Conservation (phyloP, 2,888 invertebrate species). For the Pseudanteris insignis region DNA sequence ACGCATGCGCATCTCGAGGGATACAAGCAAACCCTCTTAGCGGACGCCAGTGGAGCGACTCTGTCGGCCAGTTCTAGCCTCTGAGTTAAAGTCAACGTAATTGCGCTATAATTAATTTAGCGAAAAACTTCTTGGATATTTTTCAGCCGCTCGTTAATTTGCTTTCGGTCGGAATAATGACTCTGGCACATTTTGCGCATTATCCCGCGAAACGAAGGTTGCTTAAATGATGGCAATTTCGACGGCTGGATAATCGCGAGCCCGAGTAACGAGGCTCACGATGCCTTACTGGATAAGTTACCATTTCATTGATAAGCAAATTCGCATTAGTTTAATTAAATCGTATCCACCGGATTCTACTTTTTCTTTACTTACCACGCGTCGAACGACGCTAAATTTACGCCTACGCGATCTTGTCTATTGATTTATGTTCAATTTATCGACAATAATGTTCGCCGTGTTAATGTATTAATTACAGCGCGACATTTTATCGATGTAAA, state of each 20-base stretch:
- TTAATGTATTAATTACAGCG: no score
- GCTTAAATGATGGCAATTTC: constrained; percentile 24
- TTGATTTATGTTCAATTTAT: no score
- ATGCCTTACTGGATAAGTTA: constrained; percentile 16
- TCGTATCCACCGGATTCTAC: no score
- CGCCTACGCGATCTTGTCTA: no score
- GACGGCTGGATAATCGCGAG: constrained; percentile 11
- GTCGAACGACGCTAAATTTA: background rate
- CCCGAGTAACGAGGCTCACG: constrained; percentile 6
- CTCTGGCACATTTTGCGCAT: constrained; percentile 39
- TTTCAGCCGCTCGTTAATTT: constrained; percentile 47
- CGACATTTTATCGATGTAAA: no score
- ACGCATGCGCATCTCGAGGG: constrained; percentile 67
- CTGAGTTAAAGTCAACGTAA: constrained; percentile 55
- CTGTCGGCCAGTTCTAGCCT: constrained; percentile 48
- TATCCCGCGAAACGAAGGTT: constrained; percentile 27
- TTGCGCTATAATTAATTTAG: constrained; percentile 65
- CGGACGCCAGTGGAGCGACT: constrained; percentile 50
- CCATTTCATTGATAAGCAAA: constrained; percentile 6
- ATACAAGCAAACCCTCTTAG: constrained; percentile 67
- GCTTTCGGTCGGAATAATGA: constrained; percentile 43
- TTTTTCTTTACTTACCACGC: background rate
- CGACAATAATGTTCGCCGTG: no score
- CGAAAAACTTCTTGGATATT: constrained; percentile 59
- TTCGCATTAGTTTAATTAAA: background rate